Evolutionary conservation across 2,797 vertebrate genomes (phyloP), one percentile per base, ranked within the genome.

Genomic region (Pipistrellus pygmaeus): DNA sequence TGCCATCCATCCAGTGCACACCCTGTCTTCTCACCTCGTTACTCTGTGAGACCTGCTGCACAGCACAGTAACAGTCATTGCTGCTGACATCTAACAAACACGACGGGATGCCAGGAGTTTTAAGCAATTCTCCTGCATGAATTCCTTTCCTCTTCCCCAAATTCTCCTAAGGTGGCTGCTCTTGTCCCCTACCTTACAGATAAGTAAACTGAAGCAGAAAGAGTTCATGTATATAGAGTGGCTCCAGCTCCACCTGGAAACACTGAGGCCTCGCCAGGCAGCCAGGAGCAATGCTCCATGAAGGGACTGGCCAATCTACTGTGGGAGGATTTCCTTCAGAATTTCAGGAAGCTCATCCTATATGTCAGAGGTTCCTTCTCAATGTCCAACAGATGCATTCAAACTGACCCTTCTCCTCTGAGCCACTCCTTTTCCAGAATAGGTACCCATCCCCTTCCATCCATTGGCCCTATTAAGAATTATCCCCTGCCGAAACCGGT

Each of bases 181-280:
- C 38, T 60, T 25, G 35, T 21, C 18, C 18, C 21, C 21, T n/a
- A 41, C 7, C 46, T 46, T 21, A 41, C 17, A 46, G 38, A 5
- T 3, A 44, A 21, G n/a, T 41, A 55, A 72, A 44, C 72, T 17
- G 53, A 68, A 13, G 17, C 32, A 13, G 14, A 0, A 18, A 13
- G n/a, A 18, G 5, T 11, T 1, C 20, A 17, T 2, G 38, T 4
- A 3, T 10, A 21, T 53, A 13, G 0, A 4, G 14, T 8, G 25
- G 21, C n/a, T 27, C 20, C 12, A 30, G 27, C 6, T 32, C 51
- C 15, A 7, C 1, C 2, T 5, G 11, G 46, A 20, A n/a, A 30
- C 13, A 0, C 8, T 1, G 11, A 46, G 25, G 23, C 5, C 6
- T 32, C 11, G 0, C n/a, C 18, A 0, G 2, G 23, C 11, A 0